Conservation (phyloP, 2,797 vertebrate species). For the Hemitrygon akajei region DNA sequence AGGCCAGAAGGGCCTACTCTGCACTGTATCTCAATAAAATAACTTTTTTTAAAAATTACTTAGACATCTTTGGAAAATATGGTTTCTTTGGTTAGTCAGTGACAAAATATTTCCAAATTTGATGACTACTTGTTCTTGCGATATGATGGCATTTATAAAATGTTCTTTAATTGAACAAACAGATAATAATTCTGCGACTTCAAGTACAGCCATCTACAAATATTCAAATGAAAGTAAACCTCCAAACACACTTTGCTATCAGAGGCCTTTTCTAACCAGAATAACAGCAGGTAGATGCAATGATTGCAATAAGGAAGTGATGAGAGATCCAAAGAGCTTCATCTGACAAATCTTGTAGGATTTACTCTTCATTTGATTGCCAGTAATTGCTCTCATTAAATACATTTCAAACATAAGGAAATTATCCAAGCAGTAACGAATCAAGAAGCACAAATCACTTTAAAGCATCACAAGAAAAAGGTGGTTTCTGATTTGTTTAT, state of each 20-base stretch:
- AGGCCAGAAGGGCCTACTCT: too few relatives aligned
- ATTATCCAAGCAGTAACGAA: not conserved
- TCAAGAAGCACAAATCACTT: not conserved
- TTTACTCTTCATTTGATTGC: not conserved
- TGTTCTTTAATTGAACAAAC: not conserved
- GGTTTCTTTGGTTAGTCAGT: not conserved
- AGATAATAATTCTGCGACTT: not conserved
- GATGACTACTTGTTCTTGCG: not conserved
- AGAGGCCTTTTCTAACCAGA: not conserved
- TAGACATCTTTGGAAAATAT: not conserved
- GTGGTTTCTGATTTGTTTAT: too few relatives aligned
- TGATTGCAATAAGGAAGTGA: not conserved
- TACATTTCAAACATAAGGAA: not conserved
- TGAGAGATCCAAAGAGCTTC: not conserved
- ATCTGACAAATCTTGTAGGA: not conserved
- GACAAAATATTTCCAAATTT: not conserved
- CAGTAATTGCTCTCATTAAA: not conserved
- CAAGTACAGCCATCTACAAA: not conserved
- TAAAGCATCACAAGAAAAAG: not conserved
- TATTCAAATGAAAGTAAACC: not conserved
- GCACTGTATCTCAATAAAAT: too few relatives aligned
- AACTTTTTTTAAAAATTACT: too few relatives aligned
- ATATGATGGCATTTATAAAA: not conserved
- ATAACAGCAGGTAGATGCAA: not conserved
- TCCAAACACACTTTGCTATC: not conserved